Evolutionary conservation across 2,797 vertebrate species (phyloP).

Genomic region (Chelon labrosus): DNA sequence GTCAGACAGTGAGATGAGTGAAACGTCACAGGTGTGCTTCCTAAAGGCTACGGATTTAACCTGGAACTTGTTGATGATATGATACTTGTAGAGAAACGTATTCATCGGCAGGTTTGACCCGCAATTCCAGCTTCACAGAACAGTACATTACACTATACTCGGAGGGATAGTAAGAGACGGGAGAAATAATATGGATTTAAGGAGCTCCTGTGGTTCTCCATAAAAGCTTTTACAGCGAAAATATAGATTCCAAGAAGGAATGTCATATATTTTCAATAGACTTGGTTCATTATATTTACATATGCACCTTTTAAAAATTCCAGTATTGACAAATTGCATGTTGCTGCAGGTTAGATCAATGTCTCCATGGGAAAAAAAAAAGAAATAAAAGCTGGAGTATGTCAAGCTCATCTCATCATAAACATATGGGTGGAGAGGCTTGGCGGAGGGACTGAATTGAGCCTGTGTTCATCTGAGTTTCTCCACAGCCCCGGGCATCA

Average conservation of each 20-base stretch:
- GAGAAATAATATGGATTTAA: conserved; percentile 45
- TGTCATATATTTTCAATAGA: conserved; percentile 40
- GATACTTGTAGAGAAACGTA: conserved; percentile 7
- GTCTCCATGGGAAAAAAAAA: conserved; percentile 39
- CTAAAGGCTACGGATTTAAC: conserved; percentile 1
- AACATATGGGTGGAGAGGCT: conserved; percentile 66
- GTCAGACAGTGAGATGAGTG: conserved; percentile 26
- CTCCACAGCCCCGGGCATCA: conserved; percentile 76
- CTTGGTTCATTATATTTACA: conserved; percentile 28
- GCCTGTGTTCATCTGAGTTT: conserved; percentile 62
- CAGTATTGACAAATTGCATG: conserved; percentile 65
- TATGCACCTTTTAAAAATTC: conserved; percentile 47
- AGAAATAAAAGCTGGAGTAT: conserved; percentile 55
- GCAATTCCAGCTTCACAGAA: conserved; percentile 15
- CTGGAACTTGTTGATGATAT: conserved; percentile 39
- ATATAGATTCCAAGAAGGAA: conserved; percentile 40
- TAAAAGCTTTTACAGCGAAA: conserved; percentile 54
- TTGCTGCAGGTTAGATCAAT: conserved; percentile 58
- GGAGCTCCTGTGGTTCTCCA: conserved; percentile 26
- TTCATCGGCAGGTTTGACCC: conserved; percentile 51
- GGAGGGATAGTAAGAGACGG: conserved; percentile 41
- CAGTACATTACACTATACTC: conserved; percentile 34
- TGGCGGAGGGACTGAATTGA: conserved; percentile 57
- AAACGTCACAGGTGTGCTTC: not conserved
- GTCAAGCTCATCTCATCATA: conserved; percentile 67